A percentile compares a stretch with the other conserved stretches of the same genome.
phyloP scores from a whole-genome alignment of 53 echinoderm and acorn worm genomes.

The Actinopyga echinites region DNA sequence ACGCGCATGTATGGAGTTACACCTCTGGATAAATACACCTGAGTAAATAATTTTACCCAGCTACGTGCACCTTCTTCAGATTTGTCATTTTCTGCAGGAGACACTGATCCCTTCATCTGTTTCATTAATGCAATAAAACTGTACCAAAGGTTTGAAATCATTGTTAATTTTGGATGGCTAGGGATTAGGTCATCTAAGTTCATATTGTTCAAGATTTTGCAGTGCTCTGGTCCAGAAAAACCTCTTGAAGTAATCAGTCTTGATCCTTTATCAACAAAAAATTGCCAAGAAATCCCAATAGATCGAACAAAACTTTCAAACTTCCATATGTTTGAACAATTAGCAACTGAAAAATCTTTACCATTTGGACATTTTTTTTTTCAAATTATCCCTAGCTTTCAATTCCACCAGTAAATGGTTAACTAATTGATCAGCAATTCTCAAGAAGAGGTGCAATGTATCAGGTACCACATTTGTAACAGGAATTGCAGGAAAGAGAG shows the following conservation, averaged over 20 bases:
- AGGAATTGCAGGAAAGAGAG: too few relatives aligned
- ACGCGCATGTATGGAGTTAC: conserved; percentile 6
- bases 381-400: too few relatives aligned
- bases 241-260: not conserved
- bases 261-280: not conserved
- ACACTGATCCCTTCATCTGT: not conserved
- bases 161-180: not conserved
- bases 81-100: not conserved
- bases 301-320: not conserved
- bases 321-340: not conserved
- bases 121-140: not conserved
- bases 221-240: not conserved
- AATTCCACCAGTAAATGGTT: too few relatives aligned
- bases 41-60: not conserved
- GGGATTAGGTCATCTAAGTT: not conserved
- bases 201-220: not conserved
- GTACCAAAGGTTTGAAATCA: not conserved
- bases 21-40: not conserved
- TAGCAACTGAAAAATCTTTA: not conserved
- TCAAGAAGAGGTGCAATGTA: too few relatives aligned
- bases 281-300: not conserved
- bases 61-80: not conserved
- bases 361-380: not conserved
- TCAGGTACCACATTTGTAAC: too few relatives aligned
- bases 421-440: too few relatives aligned